Base-by-base conservation (phyloP, 23 tunicate species). In the Styela clava region DNA sequence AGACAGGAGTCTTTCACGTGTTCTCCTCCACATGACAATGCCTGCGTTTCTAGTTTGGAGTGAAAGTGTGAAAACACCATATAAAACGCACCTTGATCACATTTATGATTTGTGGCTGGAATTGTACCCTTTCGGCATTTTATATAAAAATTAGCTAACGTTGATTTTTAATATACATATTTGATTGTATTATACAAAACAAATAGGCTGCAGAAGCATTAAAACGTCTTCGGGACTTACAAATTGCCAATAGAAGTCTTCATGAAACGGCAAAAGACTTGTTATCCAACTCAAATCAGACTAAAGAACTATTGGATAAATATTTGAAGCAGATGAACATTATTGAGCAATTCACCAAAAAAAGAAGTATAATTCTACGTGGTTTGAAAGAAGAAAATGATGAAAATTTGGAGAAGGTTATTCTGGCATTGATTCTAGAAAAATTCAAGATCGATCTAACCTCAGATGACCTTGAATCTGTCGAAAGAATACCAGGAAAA, bases 321-420 rank as follows among this genome's bases (percentile, higher is more conserved):
- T 88, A 78, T 37, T 68, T 32, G 34, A 71, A 32, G 5, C 92
- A 87, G 20, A 79, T 92, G 26, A 92, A 87, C 51, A 56, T 33
- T 20, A 67, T 92, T 18, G 92, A 87, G 27, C 92, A 87, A 79
- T 68, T 73, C 56, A 73, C 97, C 9, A 83, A 83, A 68, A 61
- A 88, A 69, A 84, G 86, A 67, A 91, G 86, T 63, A 74, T 91
- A 19, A 61, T 68, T 3, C 82, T 91, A 33, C 29, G n/a, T 28
- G 97, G 97, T 2, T 28, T 91, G 22, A 70, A 85, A 21, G 97
- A 91, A 78, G 63, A 33, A 21, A 44, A 44, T 7, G 79, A 34
- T 30, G 91, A 91, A 64, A 71, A 82, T 32, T 61, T 34, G 24
- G 67, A 31, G 34, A 61, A 51, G 7, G 2, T 82, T 22, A 76